Percentiles rank a stretch among this genome's conserved stretches.
These are phyloP conservation scores for Actenoides hombroni DNA, from an alignment of 2,113 vertebrate genomes.

Conservation along the genomic window DNA sequence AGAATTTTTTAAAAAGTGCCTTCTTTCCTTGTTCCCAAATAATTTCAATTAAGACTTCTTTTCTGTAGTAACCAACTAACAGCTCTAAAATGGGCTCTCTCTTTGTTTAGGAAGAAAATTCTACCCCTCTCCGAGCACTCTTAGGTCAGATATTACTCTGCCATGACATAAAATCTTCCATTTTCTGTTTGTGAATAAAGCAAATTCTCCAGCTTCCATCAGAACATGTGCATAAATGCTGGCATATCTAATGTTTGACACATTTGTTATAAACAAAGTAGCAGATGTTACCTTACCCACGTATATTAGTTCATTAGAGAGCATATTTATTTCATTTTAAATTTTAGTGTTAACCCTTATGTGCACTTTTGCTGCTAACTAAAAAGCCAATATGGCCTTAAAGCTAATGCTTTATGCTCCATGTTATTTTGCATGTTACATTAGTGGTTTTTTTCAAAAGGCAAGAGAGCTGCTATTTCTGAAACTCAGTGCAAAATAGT, in stretches of 20 bases:
- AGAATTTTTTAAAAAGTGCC: not conserved
- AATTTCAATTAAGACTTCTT: not conserved
- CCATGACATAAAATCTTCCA: not conserved
- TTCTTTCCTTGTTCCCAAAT: not conserved
- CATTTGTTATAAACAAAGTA: conserved; percentile 68
- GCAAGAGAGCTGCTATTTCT: not conserved
- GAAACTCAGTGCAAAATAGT: not conserved
- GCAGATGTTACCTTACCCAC: conserved; percentile 71
- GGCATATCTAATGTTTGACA: conserved; percentile 61
- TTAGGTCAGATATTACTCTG: not conserved
- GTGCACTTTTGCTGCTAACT: not conserved
- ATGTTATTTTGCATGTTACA: not conserved
- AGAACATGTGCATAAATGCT: conserved; percentile 28
- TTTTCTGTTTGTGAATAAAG: not conserved
- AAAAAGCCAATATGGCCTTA: not conserved
- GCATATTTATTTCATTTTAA: conserved; percentile 39
- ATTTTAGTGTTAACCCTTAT: conserved; percentile 54
- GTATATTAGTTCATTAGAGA: conserved; percentile 63
- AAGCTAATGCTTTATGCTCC: not conserved
- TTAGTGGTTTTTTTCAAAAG: not conserved
- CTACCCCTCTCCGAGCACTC: rapidly evolving
- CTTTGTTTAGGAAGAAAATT: not conserved
- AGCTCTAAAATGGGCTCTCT: not conserved
- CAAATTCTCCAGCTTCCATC: conserved; percentile 16
- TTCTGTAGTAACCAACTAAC: not conserved